Percentiles rank a stretch among this genome's conserved stretches.
Evolutionary conservation across 2,797 vertebrate species (phyloP).

Genomic region (Austrolebias charrua): DNA sequence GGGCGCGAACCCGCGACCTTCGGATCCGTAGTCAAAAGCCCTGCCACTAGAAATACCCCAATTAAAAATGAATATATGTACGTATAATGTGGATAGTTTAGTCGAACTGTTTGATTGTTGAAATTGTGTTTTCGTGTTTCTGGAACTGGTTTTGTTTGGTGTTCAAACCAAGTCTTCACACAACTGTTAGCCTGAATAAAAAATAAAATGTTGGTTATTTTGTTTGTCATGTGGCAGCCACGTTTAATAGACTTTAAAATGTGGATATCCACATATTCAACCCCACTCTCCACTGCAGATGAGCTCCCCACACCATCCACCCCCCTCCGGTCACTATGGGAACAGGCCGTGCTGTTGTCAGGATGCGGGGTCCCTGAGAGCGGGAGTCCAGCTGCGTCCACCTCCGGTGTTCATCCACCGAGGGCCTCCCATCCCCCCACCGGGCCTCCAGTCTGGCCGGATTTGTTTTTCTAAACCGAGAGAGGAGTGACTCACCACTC

Average conservation of each 20-base stretch:
- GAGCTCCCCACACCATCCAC: too few species aligned
- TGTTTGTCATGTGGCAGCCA: constrained; percentile 1
- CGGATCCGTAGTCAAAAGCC: too few species aligned
- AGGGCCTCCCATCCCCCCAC: constrained; percentile 69
- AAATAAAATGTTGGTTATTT: not conserved
- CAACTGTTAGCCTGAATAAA: too few species aligned
- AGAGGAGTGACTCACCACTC: constrained; percentile 75
- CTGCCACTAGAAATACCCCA: not conserved
- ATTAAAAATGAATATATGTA: constrained; percentile 10
- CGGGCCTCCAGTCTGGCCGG: constrained; percentile 63
- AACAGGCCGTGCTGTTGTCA: constrained; percentile 68
- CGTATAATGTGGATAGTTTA: not conserved
- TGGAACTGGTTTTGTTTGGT: too few species aligned
- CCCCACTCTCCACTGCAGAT: constrained; percentile 11
- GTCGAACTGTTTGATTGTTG: too few species aligned
- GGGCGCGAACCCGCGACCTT: too few species aligned
- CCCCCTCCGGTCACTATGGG: constrained; percentile 71
- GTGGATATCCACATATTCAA: constrained; percentile 32
- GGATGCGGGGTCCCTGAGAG: constrained; percentile 74
- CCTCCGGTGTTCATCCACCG: constrained; percentile 73
- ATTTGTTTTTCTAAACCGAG: constrained; percentile 76
- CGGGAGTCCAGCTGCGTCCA: constrained; percentile 78
- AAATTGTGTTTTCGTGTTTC: too few species aligned
- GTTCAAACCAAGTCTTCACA: too few species aligned
- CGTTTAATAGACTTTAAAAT: constrained; percentile 31